Evolutionary conservation across 1,140 invertebrate species (phyloP).

Genomic region (Hylaeus volcanicus): DNA sequence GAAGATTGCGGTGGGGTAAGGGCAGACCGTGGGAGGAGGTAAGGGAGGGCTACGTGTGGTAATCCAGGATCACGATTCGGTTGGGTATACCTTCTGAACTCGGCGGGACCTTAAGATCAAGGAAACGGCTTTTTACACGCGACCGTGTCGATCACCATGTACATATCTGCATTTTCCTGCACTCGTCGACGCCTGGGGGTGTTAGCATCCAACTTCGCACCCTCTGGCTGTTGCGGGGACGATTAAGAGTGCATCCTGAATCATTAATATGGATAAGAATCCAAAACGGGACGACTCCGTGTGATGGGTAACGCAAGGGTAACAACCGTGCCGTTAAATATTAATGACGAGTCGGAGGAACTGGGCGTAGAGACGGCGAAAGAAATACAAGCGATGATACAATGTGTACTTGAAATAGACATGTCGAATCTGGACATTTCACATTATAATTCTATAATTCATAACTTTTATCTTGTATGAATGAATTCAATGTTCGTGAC

Average conservation of each 20-base stretch:
- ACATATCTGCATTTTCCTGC: too few species aligned
- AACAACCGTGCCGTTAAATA: too few species aligned
- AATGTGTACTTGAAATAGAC: too few species aligned
- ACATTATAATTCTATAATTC: too few species aligned
- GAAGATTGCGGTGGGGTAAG: constrained; percentile 28
- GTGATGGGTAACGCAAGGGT: too few species aligned
- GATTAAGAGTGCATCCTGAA: neutral
- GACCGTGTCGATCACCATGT: neutral
- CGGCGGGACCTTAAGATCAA: constrained; percentile 25
- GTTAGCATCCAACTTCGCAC: neutral
- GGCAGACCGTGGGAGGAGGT: neutral
- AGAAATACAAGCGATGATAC: too few species aligned
- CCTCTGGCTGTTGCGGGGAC: neutral
- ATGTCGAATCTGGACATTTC: too few species aligned
- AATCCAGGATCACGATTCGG: constrained; percentile 47
- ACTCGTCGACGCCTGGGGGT: neutral
- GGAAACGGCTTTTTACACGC: constrained; percentile 39
- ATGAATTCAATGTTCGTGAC: too few species aligned
- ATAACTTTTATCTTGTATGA: too few species aligned
- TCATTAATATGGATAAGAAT: neutral
- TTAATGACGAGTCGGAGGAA: too few species aligned
- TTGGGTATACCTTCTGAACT: constrained; percentile 32
- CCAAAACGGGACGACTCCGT: too few species aligned
- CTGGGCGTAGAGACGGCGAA: too few species aligned
- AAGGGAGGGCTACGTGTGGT: constrained; percentile 17